Percentiles rank a stretch among this genome's conserved stretches.
phyloP scores from a whole-genome alignment of 1,140 invertebrate species.

The Plutomurus gul region DNA sequence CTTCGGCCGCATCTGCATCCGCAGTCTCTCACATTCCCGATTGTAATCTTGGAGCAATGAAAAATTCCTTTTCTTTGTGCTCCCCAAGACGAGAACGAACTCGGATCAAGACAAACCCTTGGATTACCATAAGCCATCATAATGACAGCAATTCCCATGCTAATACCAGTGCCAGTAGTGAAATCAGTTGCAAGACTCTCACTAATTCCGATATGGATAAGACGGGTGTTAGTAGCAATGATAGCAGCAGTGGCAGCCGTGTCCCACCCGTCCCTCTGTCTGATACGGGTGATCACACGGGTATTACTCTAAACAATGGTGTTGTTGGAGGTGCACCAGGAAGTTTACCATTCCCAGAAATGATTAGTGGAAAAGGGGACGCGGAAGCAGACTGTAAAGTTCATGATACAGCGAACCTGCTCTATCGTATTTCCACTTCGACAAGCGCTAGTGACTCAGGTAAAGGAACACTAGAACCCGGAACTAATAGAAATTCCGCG shows the following conservation, averaged over 20 bases:
- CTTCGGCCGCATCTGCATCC: neutral
- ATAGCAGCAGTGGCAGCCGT: neutral
- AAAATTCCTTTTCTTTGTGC: slow-evolving; percentile 44
- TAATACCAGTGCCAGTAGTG: neutral
- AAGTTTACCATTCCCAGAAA: neutral
- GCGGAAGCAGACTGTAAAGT: neutral
- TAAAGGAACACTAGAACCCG: slow-evolving; percentile 49
- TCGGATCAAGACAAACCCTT: slow-evolving; percentile 50
- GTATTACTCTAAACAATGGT: too few species aligned
- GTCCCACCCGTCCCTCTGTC: neutral
- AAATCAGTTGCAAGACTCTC: neutral
- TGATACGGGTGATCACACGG: neutral
- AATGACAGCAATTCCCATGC: slow-evolving; percentile 38
- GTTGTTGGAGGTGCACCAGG: neutral
- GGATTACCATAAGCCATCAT: slow-evolving; percentile 44
- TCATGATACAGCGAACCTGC: neutral
- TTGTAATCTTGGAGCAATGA: slow-evolving; percentile 14
- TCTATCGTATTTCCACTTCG: slow-evolving; percentile 45
- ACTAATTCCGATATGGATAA: neutral
- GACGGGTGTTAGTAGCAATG: neutral
- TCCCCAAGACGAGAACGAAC: slow-evolving; percentile 48
- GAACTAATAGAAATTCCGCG: slow-evolving; percentile 53
- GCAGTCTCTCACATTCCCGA: neutral
- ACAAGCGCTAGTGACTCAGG: slow-evolving; percentile 49
- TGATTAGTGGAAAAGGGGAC: neutral